A percentile compares a stretch with the other conserved stretches of the same genome.
Conservation (phyloP, 2,888 invertebrate genomes). For the Pedicia rivosa region DNA sequence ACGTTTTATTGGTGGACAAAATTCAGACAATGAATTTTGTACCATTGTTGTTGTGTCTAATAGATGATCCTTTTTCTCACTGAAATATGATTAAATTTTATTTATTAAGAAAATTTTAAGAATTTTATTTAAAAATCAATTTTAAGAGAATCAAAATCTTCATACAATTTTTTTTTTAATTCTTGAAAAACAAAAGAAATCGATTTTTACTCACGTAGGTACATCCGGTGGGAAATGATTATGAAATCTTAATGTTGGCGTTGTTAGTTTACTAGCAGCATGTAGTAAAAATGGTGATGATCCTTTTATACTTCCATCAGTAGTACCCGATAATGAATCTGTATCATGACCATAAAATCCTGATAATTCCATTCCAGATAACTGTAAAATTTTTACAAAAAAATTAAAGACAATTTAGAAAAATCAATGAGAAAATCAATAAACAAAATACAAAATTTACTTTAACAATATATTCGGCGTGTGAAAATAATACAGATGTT, state of each 20-base stretch:
- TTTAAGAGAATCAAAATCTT: too few relatives aligned
- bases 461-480: conserved; percentile 89
- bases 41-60: conserved; percentile 32
- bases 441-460: conserved; percentile 32
- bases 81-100: too few relatives aligned
- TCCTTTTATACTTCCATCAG: conserved; percentile 46
- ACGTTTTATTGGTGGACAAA: conserved; percentile 47
- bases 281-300: conserved; percentile 63
- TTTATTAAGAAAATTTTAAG: too few relatives aligned
- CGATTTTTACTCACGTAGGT: conserved; percentile 44
- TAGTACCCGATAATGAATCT: conserved; percentile 42
- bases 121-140: too few relatives aligned
- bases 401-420: not conserved
- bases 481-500: conserved; percentile 88
- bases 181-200: too few relatives aligned
- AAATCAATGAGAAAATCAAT: not conserved
- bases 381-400: too few relatives aligned
- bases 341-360: conserved; percentile 82
- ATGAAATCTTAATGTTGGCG: conserved; percentile 81
- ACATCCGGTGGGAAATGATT: conserved; percentile 85
- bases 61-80: conserved; percentile 54
- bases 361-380: conserved; percentile 57
- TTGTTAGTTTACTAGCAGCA: conserved; percentile 53
- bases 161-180: too few relatives aligned
- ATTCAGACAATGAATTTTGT: conserved; percentile 33